phyloP scores from a whole-genome alignment of 2,797 vertebrate genomes.

The Anableps anableps region DNA sequence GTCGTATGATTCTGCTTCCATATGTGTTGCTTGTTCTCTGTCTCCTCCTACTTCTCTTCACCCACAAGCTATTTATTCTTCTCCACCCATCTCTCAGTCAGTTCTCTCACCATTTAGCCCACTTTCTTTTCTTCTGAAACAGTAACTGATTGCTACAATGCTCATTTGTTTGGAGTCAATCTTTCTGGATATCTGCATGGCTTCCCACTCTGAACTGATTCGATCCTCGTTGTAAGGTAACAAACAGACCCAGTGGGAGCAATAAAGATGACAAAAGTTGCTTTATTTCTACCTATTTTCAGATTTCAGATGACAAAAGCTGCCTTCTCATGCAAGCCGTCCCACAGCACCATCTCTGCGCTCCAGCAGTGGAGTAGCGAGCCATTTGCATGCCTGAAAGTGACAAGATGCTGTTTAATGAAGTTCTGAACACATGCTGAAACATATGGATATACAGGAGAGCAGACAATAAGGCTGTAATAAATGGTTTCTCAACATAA shows the following conservation, averaged over 20 bases:
- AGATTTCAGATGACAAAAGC: conserved; percentile 34
- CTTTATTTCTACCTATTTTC: conserved; percentile 47
- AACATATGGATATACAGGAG: conserved; percentile 18
- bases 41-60: conserved; percentile 21
- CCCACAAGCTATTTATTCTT: conserved; percentile 35
- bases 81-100: conserved; percentile 31
- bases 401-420: conserved; percentile 22
- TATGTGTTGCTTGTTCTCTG: conserved; percentile 2
- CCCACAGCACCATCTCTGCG: conserved; percentile 21
- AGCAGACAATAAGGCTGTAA: conserved; percentile 12
- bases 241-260: conserved; percentile 53
- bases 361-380: conserved; percentile 7
- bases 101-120: conserved; percentile 19
- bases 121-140: conserved; percentile 33
- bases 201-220: conserved; percentile 46
- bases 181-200: conserved; percentile 52
- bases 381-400: conserved; percentile 34
- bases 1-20: conserved; percentile 10
- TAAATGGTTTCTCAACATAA: conserved; percentile 29
- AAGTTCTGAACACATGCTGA: conserved; percentile 18
- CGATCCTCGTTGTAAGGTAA: conserved; percentile 47
- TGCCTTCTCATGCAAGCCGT: conserved; percentile 47
- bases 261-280: conserved; percentile 51
- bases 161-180: conserved; percentile 45
- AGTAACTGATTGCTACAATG: conserved; percentile 39